Conservation (phyloP, 2,888 invertebrate species). For the Andrena camellia region DNA sequence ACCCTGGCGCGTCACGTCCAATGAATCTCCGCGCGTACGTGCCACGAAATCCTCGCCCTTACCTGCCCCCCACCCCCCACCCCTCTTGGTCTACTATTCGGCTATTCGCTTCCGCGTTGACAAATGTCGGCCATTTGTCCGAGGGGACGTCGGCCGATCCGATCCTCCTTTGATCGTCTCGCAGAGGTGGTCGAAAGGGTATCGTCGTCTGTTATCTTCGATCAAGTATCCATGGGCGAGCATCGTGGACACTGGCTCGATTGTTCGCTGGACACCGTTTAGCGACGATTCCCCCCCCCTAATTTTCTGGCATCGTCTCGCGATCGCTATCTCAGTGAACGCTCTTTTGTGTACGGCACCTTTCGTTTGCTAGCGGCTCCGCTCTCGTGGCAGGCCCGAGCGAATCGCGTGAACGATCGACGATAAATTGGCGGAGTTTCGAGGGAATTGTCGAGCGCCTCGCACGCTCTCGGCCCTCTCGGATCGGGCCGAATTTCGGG, state of each 20-base stretch:
- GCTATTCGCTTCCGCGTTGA: constrained; percentile 58
- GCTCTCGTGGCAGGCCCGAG: no score
- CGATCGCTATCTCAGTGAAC: constrained; percentile 53
- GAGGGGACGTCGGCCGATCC: not conserved
- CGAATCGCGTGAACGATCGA: constrained; percentile 39
- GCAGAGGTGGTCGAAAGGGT: not conserved
- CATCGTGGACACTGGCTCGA: not conserved
- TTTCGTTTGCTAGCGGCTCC: not conserved
- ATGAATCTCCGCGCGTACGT: constrained; percentile 53
- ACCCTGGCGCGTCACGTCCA: constrained; percentile 36
- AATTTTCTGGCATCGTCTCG: constrained; percentile 40
- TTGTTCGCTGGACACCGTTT: constrained; percentile 2
- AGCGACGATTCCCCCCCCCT: not conserved
- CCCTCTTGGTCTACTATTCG: constrained; percentile 1
- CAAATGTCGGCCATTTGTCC: constrained; percentile 49
- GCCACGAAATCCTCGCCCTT: constrained; percentile 50
- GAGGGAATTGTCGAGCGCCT: constrained; percentile 27
- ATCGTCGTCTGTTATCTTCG: constrained; percentile 20
- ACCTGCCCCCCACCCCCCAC: constrained; percentile 16
- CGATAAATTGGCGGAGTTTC: constrained; percentile 33
- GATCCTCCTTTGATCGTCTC: not conserved
- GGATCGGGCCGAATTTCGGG: constrained; percentile 22
- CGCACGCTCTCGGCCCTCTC: not conserved
- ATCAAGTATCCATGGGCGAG: constrained; percentile 11
- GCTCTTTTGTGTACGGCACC: not conserved